phyloP scores from a whole-genome alignment of 2,113 vertebrate genomes.

The Canis aureus region DNA sequence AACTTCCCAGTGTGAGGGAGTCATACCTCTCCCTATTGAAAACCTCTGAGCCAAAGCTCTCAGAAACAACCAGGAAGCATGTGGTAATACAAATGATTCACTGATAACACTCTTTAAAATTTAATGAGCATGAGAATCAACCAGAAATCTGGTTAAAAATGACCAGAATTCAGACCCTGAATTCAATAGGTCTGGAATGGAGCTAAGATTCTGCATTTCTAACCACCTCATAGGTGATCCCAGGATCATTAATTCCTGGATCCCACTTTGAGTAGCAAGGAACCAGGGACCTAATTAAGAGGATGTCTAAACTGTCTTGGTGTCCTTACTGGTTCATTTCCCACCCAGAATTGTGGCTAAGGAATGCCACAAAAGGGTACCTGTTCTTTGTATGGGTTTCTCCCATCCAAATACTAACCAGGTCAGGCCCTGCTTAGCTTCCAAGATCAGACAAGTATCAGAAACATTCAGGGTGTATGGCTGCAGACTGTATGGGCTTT shows the following conservation, averaged over 20 bases:
- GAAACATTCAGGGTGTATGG: too few species aligned
- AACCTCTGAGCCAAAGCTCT: not conserved
- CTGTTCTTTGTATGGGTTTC: not conserved
- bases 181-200: not conserved
- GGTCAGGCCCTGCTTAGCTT: too few species aligned
- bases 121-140: not conserved
- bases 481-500: not conserved
- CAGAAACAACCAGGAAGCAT: not conserved
- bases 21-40: not conserved
- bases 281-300: not conserved
- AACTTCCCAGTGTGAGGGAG: not conserved
- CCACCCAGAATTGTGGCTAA: not conserved
- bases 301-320: not conserved
- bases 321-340: not conserved
- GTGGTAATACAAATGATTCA: not conserved
- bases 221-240: not conserved
- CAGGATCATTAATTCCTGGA: not conserved
- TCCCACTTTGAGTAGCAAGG: not conserved
- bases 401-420: too few species aligned
- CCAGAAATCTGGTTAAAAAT: not conserved
- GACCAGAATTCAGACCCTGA: not conserved
- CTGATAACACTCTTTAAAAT: not conserved
- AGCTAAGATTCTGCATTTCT: not conserved
- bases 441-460: too few species aligned
- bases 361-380: not conserved